A percentile compares a stretch with the other conserved stretches of the same genome.
Evolutionary conservation across 2,797 vertebrate species (phyloP).

Genomic region (Sebastes reedi): DNA sequence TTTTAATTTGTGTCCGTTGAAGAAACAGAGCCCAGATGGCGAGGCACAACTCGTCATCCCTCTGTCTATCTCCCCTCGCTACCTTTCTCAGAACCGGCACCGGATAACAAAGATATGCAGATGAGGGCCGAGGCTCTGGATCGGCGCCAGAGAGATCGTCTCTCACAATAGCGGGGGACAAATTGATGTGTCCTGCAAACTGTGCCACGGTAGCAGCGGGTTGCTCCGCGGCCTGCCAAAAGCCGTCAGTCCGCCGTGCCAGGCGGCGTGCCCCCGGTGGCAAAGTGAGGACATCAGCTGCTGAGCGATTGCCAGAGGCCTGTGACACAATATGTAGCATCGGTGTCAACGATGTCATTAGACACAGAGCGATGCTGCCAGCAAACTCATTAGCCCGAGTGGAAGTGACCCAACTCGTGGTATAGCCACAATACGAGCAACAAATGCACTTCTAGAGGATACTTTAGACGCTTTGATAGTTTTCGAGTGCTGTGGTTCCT

Average conservation of each 20-base stretch:
- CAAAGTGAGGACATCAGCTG: constrained; percentile 77
- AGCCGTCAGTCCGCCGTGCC: constrained; percentile 71
- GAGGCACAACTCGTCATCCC: constrained; percentile 61
- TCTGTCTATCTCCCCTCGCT: constrained; percentile 55
- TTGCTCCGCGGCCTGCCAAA: constrained; percentile 86
- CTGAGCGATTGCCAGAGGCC: constrained; percentile 82
- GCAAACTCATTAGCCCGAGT: constrained; percentile 74
- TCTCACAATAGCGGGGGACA: constrained; percentile 92
- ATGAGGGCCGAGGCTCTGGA: constrained; percentile 89
- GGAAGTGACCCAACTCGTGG: constrained; percentile 57
- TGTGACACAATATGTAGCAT: constrained; percentile 67
- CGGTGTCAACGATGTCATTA: constrained; percentile 77
- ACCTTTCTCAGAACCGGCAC: constrained; percentile 80
- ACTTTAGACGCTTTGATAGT: constrained; percentile 38
- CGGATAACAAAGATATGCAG: constrained; percentile 99
- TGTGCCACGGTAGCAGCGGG: constrained; percentile 87
- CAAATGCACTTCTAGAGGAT: constrained; percentile 59
- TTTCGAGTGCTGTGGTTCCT: constrained; percentile 41
- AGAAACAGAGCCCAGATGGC: constrained; percentile 96
- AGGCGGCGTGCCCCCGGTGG: constrained; percentile 59
- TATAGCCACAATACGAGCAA: constrained; percentile 37
- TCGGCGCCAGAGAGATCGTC: constrained; percentile 88
- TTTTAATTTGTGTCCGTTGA: constrained; percentile 96
- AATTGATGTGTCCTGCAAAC: constrained; percentile 93
- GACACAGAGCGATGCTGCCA: constrained; percentile 63